These are phyloP conservation scores for Tupaia tana DNA, from an alignment of 2,113 vertebrate species.

Conservation along the genomic window DNA sequence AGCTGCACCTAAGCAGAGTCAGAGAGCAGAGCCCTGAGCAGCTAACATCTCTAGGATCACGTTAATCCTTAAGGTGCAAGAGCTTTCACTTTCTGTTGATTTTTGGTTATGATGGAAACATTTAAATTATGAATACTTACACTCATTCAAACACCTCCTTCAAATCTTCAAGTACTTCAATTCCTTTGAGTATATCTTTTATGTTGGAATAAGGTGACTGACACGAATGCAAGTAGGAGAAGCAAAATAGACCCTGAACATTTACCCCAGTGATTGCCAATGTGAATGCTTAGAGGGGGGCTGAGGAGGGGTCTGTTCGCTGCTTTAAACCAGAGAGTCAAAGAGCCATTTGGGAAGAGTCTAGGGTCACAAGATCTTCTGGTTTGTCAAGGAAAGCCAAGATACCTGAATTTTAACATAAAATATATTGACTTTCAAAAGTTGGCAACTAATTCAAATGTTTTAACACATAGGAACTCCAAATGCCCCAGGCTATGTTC, in stretches of 20 bases:
- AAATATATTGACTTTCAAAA: constrained; percentile 30
- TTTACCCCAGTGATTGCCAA: neutral
- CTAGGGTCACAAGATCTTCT: neutral
- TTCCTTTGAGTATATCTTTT: neutral
- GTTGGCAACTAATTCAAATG: neutral
- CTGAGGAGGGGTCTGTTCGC: neutral
- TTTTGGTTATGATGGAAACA: neutral
- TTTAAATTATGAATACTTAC: neutral
- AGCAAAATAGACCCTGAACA: neutral
- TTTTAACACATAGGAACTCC: neutral
- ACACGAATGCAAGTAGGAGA: neutral
- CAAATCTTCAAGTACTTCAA: no score
- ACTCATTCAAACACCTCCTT: neutral
- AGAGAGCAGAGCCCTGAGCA: neutral
- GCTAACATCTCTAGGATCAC: neutral
- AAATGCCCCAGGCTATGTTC: neutral
- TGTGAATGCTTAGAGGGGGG: neutral
- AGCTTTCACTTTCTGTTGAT: neutral
- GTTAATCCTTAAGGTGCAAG: neutral
- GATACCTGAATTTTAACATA: constrained; percentile 3
- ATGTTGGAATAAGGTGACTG: neutral
- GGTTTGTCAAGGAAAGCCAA: neutral
- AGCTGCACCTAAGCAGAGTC: neutral
- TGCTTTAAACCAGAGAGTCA: neutral
- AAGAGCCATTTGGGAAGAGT: neutral